Conservation (phyloP, 2,797 vertebrate species). For the Poeciliopsis paucimaculata region DNA sequence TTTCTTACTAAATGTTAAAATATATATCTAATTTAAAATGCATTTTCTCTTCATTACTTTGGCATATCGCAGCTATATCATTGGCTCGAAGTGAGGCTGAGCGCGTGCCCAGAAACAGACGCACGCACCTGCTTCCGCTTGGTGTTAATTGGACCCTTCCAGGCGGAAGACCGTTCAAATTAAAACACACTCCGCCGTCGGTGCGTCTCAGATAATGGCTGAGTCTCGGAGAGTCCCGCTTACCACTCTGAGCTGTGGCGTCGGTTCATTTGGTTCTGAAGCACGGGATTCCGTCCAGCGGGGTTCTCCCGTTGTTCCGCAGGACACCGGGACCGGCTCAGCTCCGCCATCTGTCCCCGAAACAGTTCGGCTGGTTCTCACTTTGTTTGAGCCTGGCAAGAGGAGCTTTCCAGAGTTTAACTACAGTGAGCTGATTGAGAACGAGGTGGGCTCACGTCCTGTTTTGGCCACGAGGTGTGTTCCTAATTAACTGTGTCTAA, state of each 20-base stretch:
- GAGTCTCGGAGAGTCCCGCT: conserved; percentile 85
- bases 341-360: conserved; percentile 26
- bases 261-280: conserved; percentile 55
- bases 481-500: background rate
- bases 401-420: conserved; percentile 89
- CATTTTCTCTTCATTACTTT: background rate
- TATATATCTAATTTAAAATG: background rate
- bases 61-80: background rate
- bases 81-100: background rate
- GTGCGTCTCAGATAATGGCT: conserved; percentile 75
- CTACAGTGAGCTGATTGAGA: conserved; percentile 86
- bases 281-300: conserved; percentile 37
- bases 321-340: background rate
- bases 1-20: background rate
- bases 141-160: background rate
- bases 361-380: conserved; percentile 81
- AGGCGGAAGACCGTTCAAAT: background rate
- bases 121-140: conserved; percentile 52
- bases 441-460: conserved; percentile 57
- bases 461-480: too few species aligned
- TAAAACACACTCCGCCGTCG: background rate
- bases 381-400: conserved; percentile 87
- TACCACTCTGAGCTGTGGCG: conserved; percentile 74
- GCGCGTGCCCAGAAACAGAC: background rate
- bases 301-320: background rate